Evolutionary conservation across 1,140 invertebrate genomes (phyloP).

Genomic region (Aphelinus atriplicis): DNA sequence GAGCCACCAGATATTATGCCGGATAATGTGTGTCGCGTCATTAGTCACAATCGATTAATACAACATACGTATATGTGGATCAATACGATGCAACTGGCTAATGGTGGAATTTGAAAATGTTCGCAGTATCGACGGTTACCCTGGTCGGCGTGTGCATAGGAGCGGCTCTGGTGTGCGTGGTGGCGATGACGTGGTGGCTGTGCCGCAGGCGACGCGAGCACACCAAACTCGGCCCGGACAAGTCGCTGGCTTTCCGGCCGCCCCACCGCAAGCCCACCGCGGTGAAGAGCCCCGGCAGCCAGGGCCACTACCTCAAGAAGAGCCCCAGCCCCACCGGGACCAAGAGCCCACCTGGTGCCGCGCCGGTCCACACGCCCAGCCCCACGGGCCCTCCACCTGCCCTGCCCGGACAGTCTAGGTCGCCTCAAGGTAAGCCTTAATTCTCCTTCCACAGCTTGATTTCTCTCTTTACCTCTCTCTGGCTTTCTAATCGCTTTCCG

Average conservation of each 20-base stretch:
- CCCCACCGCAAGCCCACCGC: slow-evolving; percentile 73
- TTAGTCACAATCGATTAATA: too few species aligned
- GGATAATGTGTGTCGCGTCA: too few species aligned
- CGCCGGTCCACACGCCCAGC: slow-evolving; percentile 56
- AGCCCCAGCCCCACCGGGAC: slow-evolving; percentile 84
- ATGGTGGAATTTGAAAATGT: too few species aligned
- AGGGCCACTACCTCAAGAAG: slow-evolving; percentile 86
- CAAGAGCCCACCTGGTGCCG: slow-evolving; percentile 67
- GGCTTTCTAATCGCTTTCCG: too few species aligned
- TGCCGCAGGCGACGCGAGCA: slow-evolving; percentile 67
- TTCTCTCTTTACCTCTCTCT: too few species aligned
- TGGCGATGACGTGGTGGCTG: slow-evolving; percentile 70
- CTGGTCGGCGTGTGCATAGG: slow-evolving; percentile 73
- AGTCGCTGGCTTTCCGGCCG: slow-evolving; percentile 69
- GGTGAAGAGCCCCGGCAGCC: slow-evolving; percentile 73
- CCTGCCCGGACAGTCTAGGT: slow-evolving; percentile 24
- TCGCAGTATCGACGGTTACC: slow-evolving; percentile 72
- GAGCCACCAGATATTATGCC: too few species aligned
- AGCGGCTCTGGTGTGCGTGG: slow-evolving; percentile 67
- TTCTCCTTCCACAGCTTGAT: too few species aligned
- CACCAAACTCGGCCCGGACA: slow-evolving; percentile 65
- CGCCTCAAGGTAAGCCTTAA: slow-evolving; percentile 20
- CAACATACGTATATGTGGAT: too few species aligned
- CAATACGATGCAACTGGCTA: too few species aligned
- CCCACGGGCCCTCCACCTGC: slow-evolving; percentile 56